Base-by-base conservation (phyloP, 2,113 vertebrate species). In the Spermophilus dauricus region DNA sequence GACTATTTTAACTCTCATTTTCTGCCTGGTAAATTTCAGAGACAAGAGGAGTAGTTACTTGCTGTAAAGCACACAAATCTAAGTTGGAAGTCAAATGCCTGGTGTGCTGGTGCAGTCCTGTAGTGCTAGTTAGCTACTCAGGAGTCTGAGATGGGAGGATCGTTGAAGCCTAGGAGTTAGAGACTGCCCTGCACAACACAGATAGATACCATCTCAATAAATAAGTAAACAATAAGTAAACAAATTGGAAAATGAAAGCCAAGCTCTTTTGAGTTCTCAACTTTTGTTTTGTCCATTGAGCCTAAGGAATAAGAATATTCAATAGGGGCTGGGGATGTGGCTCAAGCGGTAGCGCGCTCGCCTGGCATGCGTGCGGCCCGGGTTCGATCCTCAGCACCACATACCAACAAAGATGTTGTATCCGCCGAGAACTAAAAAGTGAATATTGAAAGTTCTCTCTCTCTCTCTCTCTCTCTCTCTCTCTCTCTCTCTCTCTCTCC, bases 21-120 rank as follows among this genome's bases (percentile, higher is more conserved):
- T 93, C 81, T 86, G 42, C 82, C 84, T 58, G 65, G 32, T 28
- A 89, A 61, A 93, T 84, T 78, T n/a, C 78, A 32, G 48, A 75
- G 51, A 72, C 1, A 83, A 83, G 67, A 95, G 24, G 73, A 89
- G 24, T 39, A 84, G 37, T 39, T 48, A 26, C 16, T 89, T 69
- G 14, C 39, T 65, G 13, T 28, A 13, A 42, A 73, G 37, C 45
- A 37, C 13, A 8, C 48, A 93, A 93, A 87, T 69, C 24, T 83
- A 73, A 90, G 58, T 48, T 63, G 73, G 84, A 77, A 65, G 37
- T 69, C 72, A n/a, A 0, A 53, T 18, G 56, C 39, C 61, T 5
- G 17, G 37, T 18, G 16, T 26, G 37, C 28, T 65, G 22, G 53
- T 22, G 20, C 28, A 39, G 10, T 11, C 7, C n/a, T 67, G 20